These are phyloP conservation scores for Acanthosepion esculentum DNA, from an alignment of 2,888 invertebrate species.

Conservation along the genomic window DNA sequence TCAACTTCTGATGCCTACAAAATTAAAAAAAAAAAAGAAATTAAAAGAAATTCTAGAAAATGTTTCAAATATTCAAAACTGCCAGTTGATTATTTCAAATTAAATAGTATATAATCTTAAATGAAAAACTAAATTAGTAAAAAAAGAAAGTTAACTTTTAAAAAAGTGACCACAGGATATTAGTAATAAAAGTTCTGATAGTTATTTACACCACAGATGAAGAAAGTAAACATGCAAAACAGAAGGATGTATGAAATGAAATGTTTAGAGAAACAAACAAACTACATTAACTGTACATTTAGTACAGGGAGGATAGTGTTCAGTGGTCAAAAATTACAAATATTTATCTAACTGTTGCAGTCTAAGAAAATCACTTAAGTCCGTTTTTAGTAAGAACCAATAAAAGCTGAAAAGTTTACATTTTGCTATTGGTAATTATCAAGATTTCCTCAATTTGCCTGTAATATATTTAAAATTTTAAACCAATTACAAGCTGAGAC, in stretches of 20 bases:
- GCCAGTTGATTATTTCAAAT: too few species aligned
- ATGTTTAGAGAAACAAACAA: neutral
- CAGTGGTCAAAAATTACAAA: neutral
- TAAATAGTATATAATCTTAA: neutral
- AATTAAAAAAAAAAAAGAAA: neutral
- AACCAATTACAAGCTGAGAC: conserved; percentile 36
- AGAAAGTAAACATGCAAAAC: neutral
- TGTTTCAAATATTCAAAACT: too few species aligned
- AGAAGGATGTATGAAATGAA: neutral
- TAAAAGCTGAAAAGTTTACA: neutral
- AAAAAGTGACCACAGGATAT: neutral
- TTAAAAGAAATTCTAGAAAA: neutral
- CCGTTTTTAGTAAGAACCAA: too few species aligned
- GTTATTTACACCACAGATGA: neutral
- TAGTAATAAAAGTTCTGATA: neutral
- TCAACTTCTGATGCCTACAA: conserved; percentile 74
- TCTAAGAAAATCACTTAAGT: too few species aligned
- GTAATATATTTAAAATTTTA: neutral
- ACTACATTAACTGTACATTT: neutral
- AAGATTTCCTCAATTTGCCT: too few species aligned
- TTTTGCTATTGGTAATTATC: too few species aligned
- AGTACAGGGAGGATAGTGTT: neutral
- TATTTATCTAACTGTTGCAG: too few species aligned
- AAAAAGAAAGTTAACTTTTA: too few species aligned
- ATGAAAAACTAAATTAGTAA: neutral